Base-by-base conservation (phyloP, 1,140 invertebrate genomes). In the Drosophila sucinea region DNA sequence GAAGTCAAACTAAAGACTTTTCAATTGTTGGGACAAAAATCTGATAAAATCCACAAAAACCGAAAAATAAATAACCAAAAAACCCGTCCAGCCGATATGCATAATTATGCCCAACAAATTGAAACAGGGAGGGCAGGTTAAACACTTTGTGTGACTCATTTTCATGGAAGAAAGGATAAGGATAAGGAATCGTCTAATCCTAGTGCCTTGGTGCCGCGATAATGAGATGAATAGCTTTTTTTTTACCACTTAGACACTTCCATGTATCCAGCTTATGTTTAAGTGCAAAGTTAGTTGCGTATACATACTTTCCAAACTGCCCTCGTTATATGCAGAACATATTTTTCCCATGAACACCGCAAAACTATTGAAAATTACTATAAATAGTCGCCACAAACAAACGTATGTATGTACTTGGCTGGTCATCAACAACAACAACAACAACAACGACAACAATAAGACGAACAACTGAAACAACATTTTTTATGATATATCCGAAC, bases 311-410 rank as follows among this genome's bases (percentile, higher is more conserved):
- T 51, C 8, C 25, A 51, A 51, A 51, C 23, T 51, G 8, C 44
- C 8, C 25, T 51, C 23, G 29, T 10, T 23, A 76, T 63, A 71
- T 47, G 55, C 70, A 61, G 58, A 85, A 78, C 82, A 85, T 81
- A 86, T 85, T 86, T 87, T 78, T 67, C 79, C 68, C 64, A 86
- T 86, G 72, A 79, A 78, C 69, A 70, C 78, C 82, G 69, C 82
- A 86, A 87, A 86, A 87, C 75, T 77, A 86, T 86, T 87, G 76
- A 79, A 82, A 86, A 82, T 86, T 86, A 87, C 76, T 82, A 79
- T 87, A 87, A 87, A 82, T 83, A 86, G 79, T 58, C 58, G 40
- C 56, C 51, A 25, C 38, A 58, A 54, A 77, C 35, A 51, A 38
- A 54, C 62, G 47, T 77, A 33, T 73, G 57, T 80, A 72, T 72